Evolutionary conservation across 2,113 vertebrate genomes (phyloP), one percentile per base, ranked within the genome.

Genomic region (Talpa occidentalis): DNA sequence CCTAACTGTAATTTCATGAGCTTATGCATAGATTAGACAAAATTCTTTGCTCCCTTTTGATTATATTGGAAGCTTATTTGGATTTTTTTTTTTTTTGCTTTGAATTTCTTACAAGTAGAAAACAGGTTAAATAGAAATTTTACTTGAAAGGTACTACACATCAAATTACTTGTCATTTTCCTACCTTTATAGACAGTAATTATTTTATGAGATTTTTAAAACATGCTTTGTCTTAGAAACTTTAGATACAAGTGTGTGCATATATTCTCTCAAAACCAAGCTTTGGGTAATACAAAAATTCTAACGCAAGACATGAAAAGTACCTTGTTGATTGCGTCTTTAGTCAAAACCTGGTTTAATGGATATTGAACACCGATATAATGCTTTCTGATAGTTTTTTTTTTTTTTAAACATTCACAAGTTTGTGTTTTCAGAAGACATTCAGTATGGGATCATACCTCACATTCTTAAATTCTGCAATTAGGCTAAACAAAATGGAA

Each of bases 341-440:
- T 37, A 93, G n/a, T 16, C 12, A 10, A 85, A 12, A 76, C 9
- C 28, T 79, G 17, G 19, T 77, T 93, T 94, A 81, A 28, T 12
- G 30, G 37, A 19, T 40, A 35, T 22, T 78, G 32, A 89, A 67
- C 21, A 77, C 0, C 3, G 14, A 64, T 74, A 5, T 3, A 24
- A 92, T 47, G 28, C 8, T 78, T 79, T 74, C 86, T 74, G 22
- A 64, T 74, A 69, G 9, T 44, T 88, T 64, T 78, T 56, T 44
- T 52, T 44, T 88, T 64, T 78, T 56, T 44, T 52, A 52, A 52
- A 73, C 6, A 54, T 70, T 2, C 12, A 1, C 49, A 80, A 32
- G 17, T 88, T 49, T 93, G 16, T 88, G 26, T 62, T 92, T 80
- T 32, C 47, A 88, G 67, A 92, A 40, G 44, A 67, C 76, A 80